Conservation (phyloP, 2,888 invertebrate species). For the Adelphocoris suturalis region DNA sequence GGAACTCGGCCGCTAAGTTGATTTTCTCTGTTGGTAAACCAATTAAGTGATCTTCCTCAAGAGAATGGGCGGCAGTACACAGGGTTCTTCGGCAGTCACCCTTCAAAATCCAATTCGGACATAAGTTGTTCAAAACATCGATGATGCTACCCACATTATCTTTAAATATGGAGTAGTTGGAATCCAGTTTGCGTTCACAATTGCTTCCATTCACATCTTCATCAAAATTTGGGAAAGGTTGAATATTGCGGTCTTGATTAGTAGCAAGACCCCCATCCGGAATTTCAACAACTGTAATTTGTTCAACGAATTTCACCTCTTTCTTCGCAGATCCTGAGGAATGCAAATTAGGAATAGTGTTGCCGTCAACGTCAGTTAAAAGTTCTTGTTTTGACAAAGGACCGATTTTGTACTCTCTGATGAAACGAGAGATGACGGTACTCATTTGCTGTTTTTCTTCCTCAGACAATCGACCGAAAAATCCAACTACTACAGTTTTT, state of each 20-base stretch:
- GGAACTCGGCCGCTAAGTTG: slow-evolving; percentile 15
- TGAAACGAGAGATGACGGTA: neutral
- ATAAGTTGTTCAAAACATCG: neutral
- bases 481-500: neutral
- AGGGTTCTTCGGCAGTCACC: neutral
- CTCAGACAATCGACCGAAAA: slow-evolving; percentile 7
- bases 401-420: neutral
- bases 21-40: neutral
- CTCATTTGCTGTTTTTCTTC: neutral
- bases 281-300: neutral
- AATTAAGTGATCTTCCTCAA: neutral
- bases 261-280: neutral
- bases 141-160: neutral
- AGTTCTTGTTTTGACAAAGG: neutral
- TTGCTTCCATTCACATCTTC: neutral
- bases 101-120: neutral
- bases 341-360: neutral
- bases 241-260: neutral
- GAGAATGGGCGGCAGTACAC: neutral
- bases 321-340: neutral
- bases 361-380: neutral
- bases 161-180: neutral
- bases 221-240: neutral
- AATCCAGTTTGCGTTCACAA: neutral
- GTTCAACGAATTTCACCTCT: neutral